Evolutionary conservation across 1,140 invertebrate genomes (phyloP), one percentile per base, ranked within the genome.

Genomic region (Propsilocerus akamusi): DNA sequence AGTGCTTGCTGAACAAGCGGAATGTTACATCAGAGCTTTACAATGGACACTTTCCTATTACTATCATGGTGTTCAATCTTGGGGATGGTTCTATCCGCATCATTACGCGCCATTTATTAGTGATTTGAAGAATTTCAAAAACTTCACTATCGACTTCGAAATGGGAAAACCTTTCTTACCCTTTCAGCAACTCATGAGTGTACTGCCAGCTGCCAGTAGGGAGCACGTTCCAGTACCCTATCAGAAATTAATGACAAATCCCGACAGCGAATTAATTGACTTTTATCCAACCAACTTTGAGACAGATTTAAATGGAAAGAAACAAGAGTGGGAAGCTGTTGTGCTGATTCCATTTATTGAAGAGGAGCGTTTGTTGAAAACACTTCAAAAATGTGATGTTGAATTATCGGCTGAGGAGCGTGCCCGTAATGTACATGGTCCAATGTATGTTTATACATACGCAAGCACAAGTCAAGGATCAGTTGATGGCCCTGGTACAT

Each of bases 11-110:
- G 74, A 78, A n/a, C 85, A 95, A 66, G 86, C 85, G 1, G 76
- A 81, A 59, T 80, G 84, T 46, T 99, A 97, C 65, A 81, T 98
- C 6, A 71, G 77, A 49, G 93, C 90, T 0, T 80, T 99, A 50
- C 94, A 98, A 58, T 99, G 95, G 95, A 93, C 93, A 60, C 68
- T 98, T 4, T 75, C 85, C 60, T 98, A 98, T 67, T 99, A 99
- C 64, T 98, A 95, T 66, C 81, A 93, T 56, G 94, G 95, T 23
- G 90, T 92, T 46, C 83, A 83, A 26, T 95, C 89, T 1, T 99
- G 95, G 95, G 89, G 88, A 20, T 99, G 94, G 94, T 97, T 77
- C 66, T 98, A 95, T 67, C 92, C 91, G 0, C 86, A 89, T 59
- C 93, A 98, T 65, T 98, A 97, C 68, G 86, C 93, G 0, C 94